Conservation (phyloP, 2,113 vertebrate genomes). For the Emydura subglobosa region DNA sequence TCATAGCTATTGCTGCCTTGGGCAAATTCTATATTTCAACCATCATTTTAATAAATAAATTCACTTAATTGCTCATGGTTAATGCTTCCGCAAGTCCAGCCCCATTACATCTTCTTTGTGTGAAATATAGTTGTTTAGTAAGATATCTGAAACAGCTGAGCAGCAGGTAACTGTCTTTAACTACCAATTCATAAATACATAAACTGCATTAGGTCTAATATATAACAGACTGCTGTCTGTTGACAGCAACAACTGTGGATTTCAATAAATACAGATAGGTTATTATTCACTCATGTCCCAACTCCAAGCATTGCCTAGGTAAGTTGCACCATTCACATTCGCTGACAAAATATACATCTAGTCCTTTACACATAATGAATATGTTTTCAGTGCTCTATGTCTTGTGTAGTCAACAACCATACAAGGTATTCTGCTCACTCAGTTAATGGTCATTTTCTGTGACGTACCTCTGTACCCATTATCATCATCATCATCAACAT, state of each 20-base stretch:
- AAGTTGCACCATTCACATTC: neutral
- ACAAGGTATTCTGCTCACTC: neutral
- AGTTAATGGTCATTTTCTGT: neutral
- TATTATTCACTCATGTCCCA: neutral
- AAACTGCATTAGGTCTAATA: neutral
- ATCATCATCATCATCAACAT: neutral
- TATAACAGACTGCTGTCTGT: neutral
- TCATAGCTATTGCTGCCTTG: no score
- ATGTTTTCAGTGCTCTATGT: neutral
- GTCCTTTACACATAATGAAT: neutral
- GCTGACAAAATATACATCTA: neutral
- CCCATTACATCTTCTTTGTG: neutral
- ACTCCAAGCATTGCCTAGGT: neutral
- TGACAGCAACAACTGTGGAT: neutral
- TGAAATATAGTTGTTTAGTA: neutral
- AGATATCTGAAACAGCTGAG: neutral
- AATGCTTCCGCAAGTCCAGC: neutral
- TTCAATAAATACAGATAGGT: neutral
- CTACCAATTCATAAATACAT: neutral
- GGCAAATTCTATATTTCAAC: no score
- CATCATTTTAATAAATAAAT: no score
- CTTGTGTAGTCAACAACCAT: neutral
- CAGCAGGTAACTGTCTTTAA: neutral
- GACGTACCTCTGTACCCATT: neutral
- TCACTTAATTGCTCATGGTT: neutral